Conservation (phyloP, 2,888 invertebrate species). For the Orgyia antiqua region DNA sequence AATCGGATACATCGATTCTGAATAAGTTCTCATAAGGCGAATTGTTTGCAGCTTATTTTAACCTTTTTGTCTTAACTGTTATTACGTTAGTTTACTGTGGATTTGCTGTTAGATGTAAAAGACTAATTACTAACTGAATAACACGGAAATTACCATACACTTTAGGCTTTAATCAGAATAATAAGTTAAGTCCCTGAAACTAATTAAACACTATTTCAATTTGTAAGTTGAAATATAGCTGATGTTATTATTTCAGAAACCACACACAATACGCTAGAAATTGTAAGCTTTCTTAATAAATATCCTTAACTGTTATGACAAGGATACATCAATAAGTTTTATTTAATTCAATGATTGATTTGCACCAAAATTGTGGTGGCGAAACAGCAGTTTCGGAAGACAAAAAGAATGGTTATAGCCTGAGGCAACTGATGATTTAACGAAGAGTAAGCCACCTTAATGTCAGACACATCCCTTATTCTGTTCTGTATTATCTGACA, state of each 20-base stretch:
- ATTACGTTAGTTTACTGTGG: no score
- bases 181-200: no score
- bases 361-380: constrained; percentile 25
- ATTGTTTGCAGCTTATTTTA: no score
- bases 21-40: background rate
- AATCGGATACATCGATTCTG: constrained; percentile 33
- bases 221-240: no score
- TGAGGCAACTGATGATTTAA: constrained; percentile 33
- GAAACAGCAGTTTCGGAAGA: constrained; percentile 22
- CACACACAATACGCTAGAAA: background rate
- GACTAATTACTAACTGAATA: no score
- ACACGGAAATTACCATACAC: no score
- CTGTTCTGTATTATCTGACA: background rate
- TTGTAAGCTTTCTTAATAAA: background rate
- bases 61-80: no score
- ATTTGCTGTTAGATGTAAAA: no score
- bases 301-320: constrained; percentile 14
- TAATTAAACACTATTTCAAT: no score
- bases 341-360: constrained; percentile 40
- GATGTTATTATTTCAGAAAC: no score
- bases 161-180: no score
- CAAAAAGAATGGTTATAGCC: constrained; percentile 33
- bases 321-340: constrained; percentile 50
- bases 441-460: constrained; percentile 31
- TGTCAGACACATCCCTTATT: constrained; percentile 11